Base-by-base conservation (phyloP, 2,888 invertebrate species). In the Dinocampus coccinellae region DNA sequence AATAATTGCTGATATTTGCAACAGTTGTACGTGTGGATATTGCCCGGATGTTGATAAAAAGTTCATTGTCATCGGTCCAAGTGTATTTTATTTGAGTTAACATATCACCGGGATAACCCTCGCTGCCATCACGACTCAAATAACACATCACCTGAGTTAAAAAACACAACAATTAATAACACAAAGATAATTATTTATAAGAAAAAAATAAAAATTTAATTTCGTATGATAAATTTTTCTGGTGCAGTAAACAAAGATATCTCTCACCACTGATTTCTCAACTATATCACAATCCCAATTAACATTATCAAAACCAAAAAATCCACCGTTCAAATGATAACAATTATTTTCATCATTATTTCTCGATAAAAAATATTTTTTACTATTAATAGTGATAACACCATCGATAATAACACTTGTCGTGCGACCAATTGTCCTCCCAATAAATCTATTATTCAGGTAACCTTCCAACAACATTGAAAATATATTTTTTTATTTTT, bases 1-100 rank as follows among this genome's bases (percentile, higher is more conserved):
- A 88, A 82, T 91, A 91, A 79, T 89, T 90, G 22, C 90, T 90
- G 53, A 92, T 80, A 79, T 90, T 90, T 66, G 90, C 83, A 1
- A 90, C 89, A 0, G 90, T 91, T 0, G 89, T 82, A 74, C 88
- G 88, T 9, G 88, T 89, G 0, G 89, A 86, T 2, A 87, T 88
- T 0, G 91, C 91, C 55, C 84, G 83, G 78, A 90, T 91, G 61
- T 89, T 87, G n/a, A 92, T 84, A 7, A 84, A 79, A 9, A 92
- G 83, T 65, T 89, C 88, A 79, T 90, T 89, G 36, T 88, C 87
- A n/a, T 88, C 86, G 2, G 87, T 89, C 78, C 91, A 86, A 24
- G 85, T 84, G 78, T 89, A 92, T 2, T 87, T 88, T 0, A 91
- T 89, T 69, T 88, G 88, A 10, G 88, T 88, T 63, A 88, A 80